Percentiles rank a stretch among this genome's conserved stretches.
phyloP scores from a whole-genome alignment of 1,140 invertebrate genomes.

The Drosophila prosaltans region DNA sequence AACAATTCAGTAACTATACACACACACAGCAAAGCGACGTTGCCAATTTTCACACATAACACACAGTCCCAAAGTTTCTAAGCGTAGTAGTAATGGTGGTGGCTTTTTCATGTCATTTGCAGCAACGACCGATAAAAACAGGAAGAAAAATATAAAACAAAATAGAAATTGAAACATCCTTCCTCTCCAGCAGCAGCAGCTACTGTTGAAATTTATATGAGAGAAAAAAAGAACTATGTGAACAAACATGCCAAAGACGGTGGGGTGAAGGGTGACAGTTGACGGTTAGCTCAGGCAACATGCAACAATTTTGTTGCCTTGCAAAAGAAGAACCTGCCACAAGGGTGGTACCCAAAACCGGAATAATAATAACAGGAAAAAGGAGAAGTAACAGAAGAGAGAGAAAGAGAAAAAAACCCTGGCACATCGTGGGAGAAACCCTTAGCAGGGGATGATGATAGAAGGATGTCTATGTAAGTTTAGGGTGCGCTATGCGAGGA shows the following conservation, averaged over 20 bases:
- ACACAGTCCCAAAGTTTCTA: conserved; percentile 38
- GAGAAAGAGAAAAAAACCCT: not conserved
- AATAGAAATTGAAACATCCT: conserved; percentile 81
- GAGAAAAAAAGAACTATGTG: conserved; percentile 37
- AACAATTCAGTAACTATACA: conserved; percentile 13
- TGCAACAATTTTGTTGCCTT: conserved; percentile 65
- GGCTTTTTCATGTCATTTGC: conserved; percentile 58
- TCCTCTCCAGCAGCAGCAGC: conserved; percentile 49
- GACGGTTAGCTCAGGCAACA: conserved; percentile 42
- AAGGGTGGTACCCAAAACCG: conserved; percentile 63
- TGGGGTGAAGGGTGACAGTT: conserved; percentile 20
- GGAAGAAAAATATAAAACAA: conserved; percentile 69
- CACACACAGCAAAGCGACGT: conserved; percentile 39
- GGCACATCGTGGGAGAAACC: not conserved
- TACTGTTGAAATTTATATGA: conserved; percentile 62
- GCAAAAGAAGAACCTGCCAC: conserved; percentile 58
- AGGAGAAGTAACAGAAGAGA: conserved; percentile 17
- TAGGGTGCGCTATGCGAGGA: conserved; percentile 52
- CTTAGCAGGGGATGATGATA: not conserved
- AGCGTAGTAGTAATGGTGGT: conserved; percentile 18
- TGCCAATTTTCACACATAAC: conserved; percentile 64
- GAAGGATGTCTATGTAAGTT: conserved; percentile 17
- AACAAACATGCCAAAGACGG: conserved; percentile 8
- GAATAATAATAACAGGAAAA: conserved; percentile 9
- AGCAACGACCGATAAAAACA: conserved; percentile 71